Evolutionary conservation across 2,888 invertebrate genomes (phyloP).

Genomic region (Phragmatobia fuliginosa): DNA sequence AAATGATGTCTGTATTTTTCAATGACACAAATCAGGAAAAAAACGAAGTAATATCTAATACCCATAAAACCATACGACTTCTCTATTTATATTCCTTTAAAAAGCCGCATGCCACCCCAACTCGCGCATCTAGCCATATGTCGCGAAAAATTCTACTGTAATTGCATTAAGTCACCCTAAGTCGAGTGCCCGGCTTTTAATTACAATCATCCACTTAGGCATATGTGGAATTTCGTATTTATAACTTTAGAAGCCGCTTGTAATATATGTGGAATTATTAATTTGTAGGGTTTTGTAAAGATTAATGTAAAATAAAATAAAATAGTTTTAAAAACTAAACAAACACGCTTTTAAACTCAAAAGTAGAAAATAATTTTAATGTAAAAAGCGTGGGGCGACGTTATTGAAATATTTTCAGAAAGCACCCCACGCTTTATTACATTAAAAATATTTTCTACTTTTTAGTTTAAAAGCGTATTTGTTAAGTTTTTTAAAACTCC

Average conservation of each 20-base stretch:
- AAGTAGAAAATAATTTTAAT: no score
- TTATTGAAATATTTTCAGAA: no score
- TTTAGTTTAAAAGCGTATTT: no score
- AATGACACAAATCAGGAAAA: not conserved
- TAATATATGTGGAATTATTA: constrained; percentile 1
- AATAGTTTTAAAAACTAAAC: no score
- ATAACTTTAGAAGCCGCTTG: constrained; percentile 7
- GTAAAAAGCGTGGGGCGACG: no score
- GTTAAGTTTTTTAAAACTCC: no score
- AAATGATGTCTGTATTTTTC: not conserved
- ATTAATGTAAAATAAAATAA: no score
- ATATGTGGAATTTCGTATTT: constrained; percentile 71
- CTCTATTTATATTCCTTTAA: constrained; percentile 35
- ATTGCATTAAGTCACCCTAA: constrained; percentile 84
- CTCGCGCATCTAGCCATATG: constrained; percentile 77
- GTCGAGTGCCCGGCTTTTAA: constrained; percentile 78
- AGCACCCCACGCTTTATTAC: no score
- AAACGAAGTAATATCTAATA: constrained; percentile 35
- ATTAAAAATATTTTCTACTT: no score
- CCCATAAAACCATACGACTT: constrained; percentile 28
- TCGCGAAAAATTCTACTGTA: constrained; percentile 84
- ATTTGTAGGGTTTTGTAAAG: no score
- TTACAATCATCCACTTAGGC: constrained; percentile 83
- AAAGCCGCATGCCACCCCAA: constrained; percentile 64
- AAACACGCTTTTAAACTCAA: no score